phyloP scores from a whole-genome alignment of 2,113 vertebrate genomes.

The Vicugna pacos region DNA sequence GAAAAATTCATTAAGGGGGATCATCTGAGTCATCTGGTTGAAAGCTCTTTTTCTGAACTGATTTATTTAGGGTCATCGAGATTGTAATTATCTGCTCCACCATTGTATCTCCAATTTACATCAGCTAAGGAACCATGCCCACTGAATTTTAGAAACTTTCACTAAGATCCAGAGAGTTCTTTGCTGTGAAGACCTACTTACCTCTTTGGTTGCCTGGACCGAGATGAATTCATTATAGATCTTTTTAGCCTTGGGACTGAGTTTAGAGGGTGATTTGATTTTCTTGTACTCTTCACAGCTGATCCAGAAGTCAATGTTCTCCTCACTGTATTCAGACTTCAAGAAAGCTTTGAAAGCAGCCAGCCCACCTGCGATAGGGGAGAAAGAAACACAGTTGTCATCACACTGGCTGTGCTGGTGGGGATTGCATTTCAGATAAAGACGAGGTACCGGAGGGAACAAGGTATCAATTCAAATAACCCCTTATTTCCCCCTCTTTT shows the following conservation, averaged over 20 bases:
- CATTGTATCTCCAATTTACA: neutral
- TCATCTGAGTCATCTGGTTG: neutral
- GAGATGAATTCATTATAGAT: conserved; percentile 93
- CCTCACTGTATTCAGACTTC: conserved; percentile 94
- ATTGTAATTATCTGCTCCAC: too few relatives aligned
- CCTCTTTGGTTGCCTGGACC: conserved; percentile 93
- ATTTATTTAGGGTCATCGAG: neutral
- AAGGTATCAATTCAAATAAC: neutral
- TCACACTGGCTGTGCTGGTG: neutral
- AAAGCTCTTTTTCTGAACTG: neutral
- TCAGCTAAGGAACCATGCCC: neutral
- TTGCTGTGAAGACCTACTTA: conserved; percentile 78
- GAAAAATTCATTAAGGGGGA: neutral
- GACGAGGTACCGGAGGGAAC: neutral
- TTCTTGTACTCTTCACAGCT: conserved; percentile 95
- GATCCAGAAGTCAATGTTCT: conserved; percentile 96
- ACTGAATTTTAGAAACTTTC: neutral
- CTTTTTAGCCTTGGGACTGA: conserved; percentile 90
- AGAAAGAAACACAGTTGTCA: neutral
- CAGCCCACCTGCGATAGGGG: conserved; percentile 87
- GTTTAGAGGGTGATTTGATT: conserved; percentile 85
- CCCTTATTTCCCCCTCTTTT: rapidly evolving
- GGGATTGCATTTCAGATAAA: neutral
- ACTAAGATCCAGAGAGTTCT: neutral
- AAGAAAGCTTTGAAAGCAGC: conserved; percentile 92